Evolutionary conservation across 2,888 invertebrate species (phyloP).

Genomic region (Agonopterix alstromeriana): DNA sequence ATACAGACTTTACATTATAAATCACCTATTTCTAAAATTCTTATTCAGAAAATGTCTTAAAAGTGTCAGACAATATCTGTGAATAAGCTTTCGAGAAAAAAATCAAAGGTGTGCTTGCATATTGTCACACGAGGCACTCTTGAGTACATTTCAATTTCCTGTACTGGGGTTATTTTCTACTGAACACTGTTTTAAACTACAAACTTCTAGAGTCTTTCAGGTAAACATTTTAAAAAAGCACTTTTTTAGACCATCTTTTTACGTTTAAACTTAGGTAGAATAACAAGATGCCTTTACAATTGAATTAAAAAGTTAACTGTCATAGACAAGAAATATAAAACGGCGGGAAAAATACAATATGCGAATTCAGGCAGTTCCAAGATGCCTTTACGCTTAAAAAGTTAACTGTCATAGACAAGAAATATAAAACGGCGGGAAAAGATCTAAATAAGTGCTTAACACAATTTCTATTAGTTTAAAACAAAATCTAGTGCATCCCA

Average conservation of each 20-base stretch:
- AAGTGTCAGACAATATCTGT: too few relatives aligned
- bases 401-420: conserved; percentile 8
- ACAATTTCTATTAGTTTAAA: conserved; percentile 23
- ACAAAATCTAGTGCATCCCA: conserved; percentile 69
- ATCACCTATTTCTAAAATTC: too few relatives aligned
- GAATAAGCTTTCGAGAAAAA: not conserved
- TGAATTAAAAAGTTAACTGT: conserved; percentile 7
- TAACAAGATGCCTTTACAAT: not conserved
- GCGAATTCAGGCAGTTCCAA: conserved; percentile 20
- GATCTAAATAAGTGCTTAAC: conserved; percentile 66
- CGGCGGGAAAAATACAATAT: conserved; percentile 40
- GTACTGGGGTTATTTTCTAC: conserved; percentile 58
- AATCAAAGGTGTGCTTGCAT: conserved; percentile 43
- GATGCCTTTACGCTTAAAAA: conserved; percentile 2
- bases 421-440: conserved; percentile 13
- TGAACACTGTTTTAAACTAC: conserved; percentile 45
- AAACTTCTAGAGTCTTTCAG: too few relatives aligned
- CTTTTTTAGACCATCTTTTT: conserved; percentile 33
- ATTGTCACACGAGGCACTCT: conserved; percentile 72
- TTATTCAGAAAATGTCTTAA: too few relatives aligned
- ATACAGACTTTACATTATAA: too few relatives aligned
- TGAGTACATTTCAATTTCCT: conserved; percentile 39
- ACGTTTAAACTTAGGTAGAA: not conserved
- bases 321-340: conserved; percentile 8
- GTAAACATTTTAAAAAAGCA: conserved; percentile 42